Conservation (phyloP, 1,140 invertebrate genomes). For the Nebria ingens region DNA sequence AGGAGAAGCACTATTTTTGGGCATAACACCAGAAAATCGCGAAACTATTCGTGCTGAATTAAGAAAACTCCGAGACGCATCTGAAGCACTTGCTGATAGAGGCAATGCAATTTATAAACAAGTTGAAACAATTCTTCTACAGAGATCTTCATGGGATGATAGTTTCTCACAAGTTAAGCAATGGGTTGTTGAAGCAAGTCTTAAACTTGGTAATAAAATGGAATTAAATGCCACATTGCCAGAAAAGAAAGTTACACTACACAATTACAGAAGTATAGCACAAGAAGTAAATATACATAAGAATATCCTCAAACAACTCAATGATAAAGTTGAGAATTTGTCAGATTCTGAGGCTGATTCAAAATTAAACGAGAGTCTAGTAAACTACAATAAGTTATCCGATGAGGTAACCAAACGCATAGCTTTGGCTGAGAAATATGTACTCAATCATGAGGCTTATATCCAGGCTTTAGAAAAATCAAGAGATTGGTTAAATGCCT, state of each 20-base stretch:
- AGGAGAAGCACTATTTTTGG: slow-evolving; percentile 78
- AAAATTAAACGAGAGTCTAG: slow-evolving; percentile 55
- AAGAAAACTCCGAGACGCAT: slow-evolving; percentile 65
- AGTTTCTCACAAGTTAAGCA: slow-evolving; percentile 71
- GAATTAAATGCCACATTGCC: slow-evolving; percentile 63
- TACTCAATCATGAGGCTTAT: slow-evolving; percentile 72
- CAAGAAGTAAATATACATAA: slow-evolving; percentile 77
- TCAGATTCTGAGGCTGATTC: slow-evolving; percentile 63
- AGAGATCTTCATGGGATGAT: slow-evolving; percentile 83
- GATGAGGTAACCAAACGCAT: slow-evolving; percentile 59
- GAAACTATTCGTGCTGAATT: slow-evolving; percentile 75
- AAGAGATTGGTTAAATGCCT: slow-evolving; percentile 59
- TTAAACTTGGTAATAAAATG: slow-evolving; percentile 53
- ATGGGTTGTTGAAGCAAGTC: slow-evolving; percentile 66
- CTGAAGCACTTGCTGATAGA: slow-evolving; percentile 74
- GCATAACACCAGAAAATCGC: slow-evolving; percentile 74
- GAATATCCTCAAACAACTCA: slow-evolving; percentile 64
- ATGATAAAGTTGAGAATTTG: slow-evolving; percentile 60
- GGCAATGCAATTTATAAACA: slow-evolving; percentile 75
- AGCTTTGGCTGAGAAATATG: slow-evolving; percentile 54
- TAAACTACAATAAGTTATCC: slow-evolving; percentile 56
- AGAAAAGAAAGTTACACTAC: slow-evolving; percentile 76
- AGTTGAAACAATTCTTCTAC: slow-evolving; percentile 74
- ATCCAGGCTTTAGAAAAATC: slow-evolving; percentile 64
- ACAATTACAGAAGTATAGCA: slow-evolving; percentile 58